Evolutionary conservation across 2,797 vertebrate species (phyloP).

Genomic region (Tapera naevia): DNA sequence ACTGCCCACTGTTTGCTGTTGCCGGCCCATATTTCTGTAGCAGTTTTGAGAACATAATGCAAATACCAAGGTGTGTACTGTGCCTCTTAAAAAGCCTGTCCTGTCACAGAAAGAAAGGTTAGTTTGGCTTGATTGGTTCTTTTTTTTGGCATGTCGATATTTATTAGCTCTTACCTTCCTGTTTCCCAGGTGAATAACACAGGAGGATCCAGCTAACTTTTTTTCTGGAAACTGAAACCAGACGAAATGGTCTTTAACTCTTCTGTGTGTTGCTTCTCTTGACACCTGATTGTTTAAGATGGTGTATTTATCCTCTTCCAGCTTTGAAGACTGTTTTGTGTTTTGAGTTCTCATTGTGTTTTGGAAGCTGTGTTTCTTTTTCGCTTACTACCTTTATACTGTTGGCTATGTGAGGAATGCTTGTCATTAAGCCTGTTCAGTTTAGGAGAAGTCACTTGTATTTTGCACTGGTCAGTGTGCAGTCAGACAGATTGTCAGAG

Average conservation of each 20-base stretch:
- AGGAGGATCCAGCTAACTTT: neutral
- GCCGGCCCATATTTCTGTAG: neutral
- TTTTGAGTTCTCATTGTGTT: neutral
- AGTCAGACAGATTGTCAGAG: neutral
- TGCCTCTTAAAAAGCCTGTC: neutral
- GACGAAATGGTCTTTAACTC: neutral
- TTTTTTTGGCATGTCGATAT: rapidly evolving
- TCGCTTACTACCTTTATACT: neutral
- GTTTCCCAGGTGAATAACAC: neutral
- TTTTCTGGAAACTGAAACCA: neutral
- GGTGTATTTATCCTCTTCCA: neutral
- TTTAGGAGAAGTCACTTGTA: neutral
- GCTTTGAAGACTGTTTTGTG: neutral
- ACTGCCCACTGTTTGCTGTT: neutral
- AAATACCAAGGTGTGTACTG: neutral
- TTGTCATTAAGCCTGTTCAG: neutral
- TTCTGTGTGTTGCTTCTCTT: neutral
- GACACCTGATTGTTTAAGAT: neutral
- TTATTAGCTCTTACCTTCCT: neutral
- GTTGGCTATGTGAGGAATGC: neutral
- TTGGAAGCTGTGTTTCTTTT: neutral
- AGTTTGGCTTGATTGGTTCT: neutral
- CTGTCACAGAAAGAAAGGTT: neutral
- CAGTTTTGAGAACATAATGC: neutral
- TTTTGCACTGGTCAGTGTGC: neutral